Conservation (phyloP, 2,113 vertebrate species). For the Porphyrio hochstetteri region DNA sequence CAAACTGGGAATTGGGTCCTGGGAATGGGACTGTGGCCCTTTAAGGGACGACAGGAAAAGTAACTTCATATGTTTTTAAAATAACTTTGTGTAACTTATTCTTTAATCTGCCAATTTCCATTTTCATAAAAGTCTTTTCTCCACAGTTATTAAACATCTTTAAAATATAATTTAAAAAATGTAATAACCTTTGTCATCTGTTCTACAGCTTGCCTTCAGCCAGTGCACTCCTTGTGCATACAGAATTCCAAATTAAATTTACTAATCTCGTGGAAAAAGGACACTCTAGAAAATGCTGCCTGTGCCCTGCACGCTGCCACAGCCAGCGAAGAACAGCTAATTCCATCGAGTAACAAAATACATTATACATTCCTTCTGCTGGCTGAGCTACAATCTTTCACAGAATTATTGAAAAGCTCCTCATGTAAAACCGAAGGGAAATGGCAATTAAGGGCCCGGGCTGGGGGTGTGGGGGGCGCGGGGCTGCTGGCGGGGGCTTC, state of each 20-base stretch:
- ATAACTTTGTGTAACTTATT: slow-evolving; percentile 36
- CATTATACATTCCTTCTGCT: slow-evolving; percentile 32
- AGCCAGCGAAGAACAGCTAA: slow-evolving; percentile 60
- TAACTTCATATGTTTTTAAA: slow-evolving; percentile 38
- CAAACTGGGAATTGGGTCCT: neutral
- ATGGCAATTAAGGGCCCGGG: neutral
- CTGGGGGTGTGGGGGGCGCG: neutral
- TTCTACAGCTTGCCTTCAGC: slow-evolving; percentile 67
- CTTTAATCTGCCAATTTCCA: slow-evolving; percentile 61
- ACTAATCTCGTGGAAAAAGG: slow-evolving; percentile 64
- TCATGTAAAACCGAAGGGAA: slow-evolving; percentile 17
- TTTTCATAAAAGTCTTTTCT: slow-evolving; percentile 72
- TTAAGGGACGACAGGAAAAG: slow-evolving; percentile 1
- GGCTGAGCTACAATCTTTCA: slow-evolving; percentile 43
- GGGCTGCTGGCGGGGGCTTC: neutral
- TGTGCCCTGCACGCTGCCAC: slow-evolving; percentile 40
- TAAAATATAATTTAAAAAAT: slow-evolving; percentile 71
- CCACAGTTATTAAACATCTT: slow-evolving; percentile 69
- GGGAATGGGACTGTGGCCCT: neutral
- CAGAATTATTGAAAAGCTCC: slow-evolving; percentile 38
- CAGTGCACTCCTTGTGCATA: slow-evolving; percentile 55
- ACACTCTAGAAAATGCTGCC: slow-evolving; percentile 54
- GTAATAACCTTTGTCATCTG: slow-evolving; percentile 69
- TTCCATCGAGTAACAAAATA: slow-evolving; percentile 61
- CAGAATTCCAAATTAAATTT: slow-evolving; percentile 76